Base-by-base conservation (phyloP, 2,797 vertebrate species). In the Columba guinea region DNA sequence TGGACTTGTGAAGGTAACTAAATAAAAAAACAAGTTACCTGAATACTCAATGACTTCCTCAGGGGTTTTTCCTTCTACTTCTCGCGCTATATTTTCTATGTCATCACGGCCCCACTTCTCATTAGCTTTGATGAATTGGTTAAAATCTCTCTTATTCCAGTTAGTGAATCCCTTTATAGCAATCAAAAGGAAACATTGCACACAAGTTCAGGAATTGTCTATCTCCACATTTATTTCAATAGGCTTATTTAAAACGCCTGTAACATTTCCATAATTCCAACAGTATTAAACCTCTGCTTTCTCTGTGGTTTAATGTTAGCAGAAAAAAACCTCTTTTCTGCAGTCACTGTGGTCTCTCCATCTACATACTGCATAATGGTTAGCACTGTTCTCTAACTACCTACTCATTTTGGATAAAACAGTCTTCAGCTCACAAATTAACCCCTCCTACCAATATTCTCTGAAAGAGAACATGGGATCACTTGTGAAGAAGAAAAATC, bases 121-220 rank as follows among this genome's bases (percentile, higher is more conserved):
- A 76, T 99, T 99, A 59, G 99, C 99, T 98, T 99, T 99, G 94
- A 99, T 99, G 98, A 99, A 99, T 97, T 99, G 99, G 97, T 99
- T 99, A 96, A 99, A 99, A 97, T 99, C 99, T 71, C 99, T 99
- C 96, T 99, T 99, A 97, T 99, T 99, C 99, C 99, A 99, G 97
- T 99, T 99, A 53, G 99, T 99, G 96, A 99, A 99, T 89, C 99
- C 99, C 99, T 99, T 92, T 67, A 71, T 7, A 92, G 37, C 24
- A 86, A 91, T 17, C n/a, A 92, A 63, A 94, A 94, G 74, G 24
- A 95, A 94, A 85, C 34, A 87, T 37, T 19, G 48, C 68, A 83
- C 44, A 86, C 14, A 75, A 37, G 23, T 28, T 94, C 11, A 88
- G 19, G 7, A 79, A 48, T 67, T 78, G 69, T 59, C 41, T 19